Evolutionary conservation across 1,140 invertebrate species (phyloP).

Genomic region (Conopomorpha cramerella): DNA sequence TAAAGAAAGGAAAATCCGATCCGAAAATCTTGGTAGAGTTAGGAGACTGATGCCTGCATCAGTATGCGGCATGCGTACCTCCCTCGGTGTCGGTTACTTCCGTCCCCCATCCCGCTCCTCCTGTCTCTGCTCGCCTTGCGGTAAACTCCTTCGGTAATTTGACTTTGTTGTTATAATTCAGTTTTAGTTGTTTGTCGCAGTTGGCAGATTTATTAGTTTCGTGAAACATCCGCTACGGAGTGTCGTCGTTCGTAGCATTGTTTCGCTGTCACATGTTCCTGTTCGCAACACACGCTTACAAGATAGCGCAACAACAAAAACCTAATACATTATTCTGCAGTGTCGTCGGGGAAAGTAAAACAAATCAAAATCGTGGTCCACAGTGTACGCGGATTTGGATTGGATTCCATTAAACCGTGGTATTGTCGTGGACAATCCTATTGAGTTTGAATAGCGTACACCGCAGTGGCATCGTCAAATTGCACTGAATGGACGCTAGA

Average conservation of each 20-base stretch:
- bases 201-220: slow-evolving; percentile 52
- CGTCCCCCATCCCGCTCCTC: slow-evolving; percentile 16
- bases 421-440: slow-evolving; percentile 44
- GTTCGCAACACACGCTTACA: background rate
- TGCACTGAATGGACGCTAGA: slow-evolving; percentile 54
- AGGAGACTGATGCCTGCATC: slow-evolving; percentile 35
- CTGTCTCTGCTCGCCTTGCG: too few species aligned
- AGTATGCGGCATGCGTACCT: slow-evolving; percentile 36
- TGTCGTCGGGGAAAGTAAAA: too few species aligned
- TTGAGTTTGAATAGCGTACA: slow-evolving; percentile 42
- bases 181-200: slow-evolving; percentile 54
- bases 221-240: slow-evolving; percentile 34
- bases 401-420: slow-evolving; percentile 45
- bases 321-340: too few species aligned
- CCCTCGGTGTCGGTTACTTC: slow-evolving; percentile 38
- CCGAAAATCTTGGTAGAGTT: slow-evolving; percentile 56
- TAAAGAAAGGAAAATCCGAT: slow-evolving; percentile 60
- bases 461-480: slow-evolving; percentile 50
- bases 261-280: slow-evolving; percentile 3
- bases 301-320: too few species aligned
- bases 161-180: slow-evolving; percentile 61
- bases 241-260: slow-evolving; percentile 15
- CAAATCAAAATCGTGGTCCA: too few species aligned
- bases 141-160: slow-evolving; percentile 57
- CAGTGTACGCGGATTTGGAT: too few species aligned